Evolutionary conservation across 2,888 invertebrate genomes (phyloP).

Genomic region (Orchesellides sinensis): DNA sequence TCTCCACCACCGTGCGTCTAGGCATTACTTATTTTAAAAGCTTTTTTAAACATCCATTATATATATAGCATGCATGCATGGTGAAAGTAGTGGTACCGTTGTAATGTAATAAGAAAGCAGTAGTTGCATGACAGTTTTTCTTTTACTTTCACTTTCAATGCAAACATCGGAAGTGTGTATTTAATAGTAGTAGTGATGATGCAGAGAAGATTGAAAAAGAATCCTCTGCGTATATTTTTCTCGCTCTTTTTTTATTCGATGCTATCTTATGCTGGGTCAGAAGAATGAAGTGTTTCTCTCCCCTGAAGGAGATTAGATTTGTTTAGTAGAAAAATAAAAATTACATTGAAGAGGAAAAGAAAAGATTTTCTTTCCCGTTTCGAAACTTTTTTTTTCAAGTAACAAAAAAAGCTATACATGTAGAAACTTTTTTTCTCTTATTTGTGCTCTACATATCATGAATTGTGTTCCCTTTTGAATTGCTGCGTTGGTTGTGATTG

Average conservation of each 20-base stretch:
- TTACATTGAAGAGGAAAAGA: constrained; percentile 17
- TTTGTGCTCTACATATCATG: constrained; percentile 66
- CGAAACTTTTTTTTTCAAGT: not conserved
- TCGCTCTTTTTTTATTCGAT: constrained; percentile 34
- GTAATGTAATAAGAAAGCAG: not conserved
- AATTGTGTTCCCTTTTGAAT: constrained; percentile 73
- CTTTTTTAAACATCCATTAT: constrained; percentile 1
- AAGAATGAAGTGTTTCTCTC: constrained; percentile 62
- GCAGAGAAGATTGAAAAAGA: constrained; percentile 55
- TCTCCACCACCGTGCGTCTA: constrained; percentile 12
- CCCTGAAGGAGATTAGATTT: constrained; percentile 60
- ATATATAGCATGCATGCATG: not conserved
- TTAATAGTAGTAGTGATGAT: constrained; percentile 27
- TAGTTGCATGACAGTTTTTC: not conserved
- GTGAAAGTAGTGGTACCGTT: too few species aligned
- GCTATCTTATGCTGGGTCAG: constrained; percentile 51
- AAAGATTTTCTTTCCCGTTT: constrained; percentile 47
- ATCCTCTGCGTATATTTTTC: constrained; percentile 27
- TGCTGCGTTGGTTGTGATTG: constrained; percentile 73
- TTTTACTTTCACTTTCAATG: constrained; percentile 15
- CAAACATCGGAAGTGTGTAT: constrained; percentile 23
- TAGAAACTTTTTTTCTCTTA: constrained; percentile 33
- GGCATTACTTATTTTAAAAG: constrained; percentile 52
- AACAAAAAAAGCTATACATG: constrained; percentile 26
- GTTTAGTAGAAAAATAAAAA: constrained; percentile 36